phyloP scores from a whole-genome alignment of 2,797 vertebrate species.

The Melanotaenia trifasciata region DNA sequence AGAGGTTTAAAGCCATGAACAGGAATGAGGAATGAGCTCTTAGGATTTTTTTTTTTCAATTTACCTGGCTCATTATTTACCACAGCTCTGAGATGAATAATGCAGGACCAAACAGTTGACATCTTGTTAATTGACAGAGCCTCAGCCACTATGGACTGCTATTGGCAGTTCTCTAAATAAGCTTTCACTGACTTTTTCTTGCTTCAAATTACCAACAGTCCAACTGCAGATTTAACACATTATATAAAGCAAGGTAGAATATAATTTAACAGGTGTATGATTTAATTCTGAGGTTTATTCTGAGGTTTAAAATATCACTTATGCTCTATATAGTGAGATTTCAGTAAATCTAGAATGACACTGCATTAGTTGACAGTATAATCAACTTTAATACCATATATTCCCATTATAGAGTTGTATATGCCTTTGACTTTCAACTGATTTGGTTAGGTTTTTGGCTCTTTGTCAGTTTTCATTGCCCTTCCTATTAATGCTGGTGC shows the following conservation, averaged over 20 bases:
- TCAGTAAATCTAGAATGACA: background rate
- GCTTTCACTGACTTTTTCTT: slow-evolving; percentile 23
- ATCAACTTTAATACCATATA: background rate
- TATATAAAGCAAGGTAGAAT: background rate
- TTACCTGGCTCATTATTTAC: slow-evolving; percentile 65
- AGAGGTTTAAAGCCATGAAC: slow-evolving; percentile 53
- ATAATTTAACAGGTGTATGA: slow-evolving; percentile 2
- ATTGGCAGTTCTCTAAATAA: slow-evolving; percentile 20
- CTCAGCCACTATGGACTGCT: slow-evolving; percentile 29
- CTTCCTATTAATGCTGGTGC: slow-evolving; percentile 29
- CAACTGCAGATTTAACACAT: background rate
- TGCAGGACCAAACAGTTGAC: slow-evolving; percentile 71
- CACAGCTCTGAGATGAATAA: slow-evolving; percentile 65
- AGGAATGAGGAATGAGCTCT: slow-evolving; percentile 19
- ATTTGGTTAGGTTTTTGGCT: slow-evolving; percentile 50
- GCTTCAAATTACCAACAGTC: slow-evolving; percentile 8
- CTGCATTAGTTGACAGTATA: background rate
- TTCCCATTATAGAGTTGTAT: background rate
- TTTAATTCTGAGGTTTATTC: background rate
- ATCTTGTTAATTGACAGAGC: slow-evolving; percentile 74
- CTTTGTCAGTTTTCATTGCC: slow-evolving; percentile 42
- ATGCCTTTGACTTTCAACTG: slow-evolving; percentile 51
- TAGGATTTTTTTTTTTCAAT: slow-evolving; percentile 35
- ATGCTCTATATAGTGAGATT: background rate
- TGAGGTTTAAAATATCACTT: background rate